phyloP scores from a whole-genome alignment of 2,113 vertebrate genomes.

The Gila orcuttii region DNA sequence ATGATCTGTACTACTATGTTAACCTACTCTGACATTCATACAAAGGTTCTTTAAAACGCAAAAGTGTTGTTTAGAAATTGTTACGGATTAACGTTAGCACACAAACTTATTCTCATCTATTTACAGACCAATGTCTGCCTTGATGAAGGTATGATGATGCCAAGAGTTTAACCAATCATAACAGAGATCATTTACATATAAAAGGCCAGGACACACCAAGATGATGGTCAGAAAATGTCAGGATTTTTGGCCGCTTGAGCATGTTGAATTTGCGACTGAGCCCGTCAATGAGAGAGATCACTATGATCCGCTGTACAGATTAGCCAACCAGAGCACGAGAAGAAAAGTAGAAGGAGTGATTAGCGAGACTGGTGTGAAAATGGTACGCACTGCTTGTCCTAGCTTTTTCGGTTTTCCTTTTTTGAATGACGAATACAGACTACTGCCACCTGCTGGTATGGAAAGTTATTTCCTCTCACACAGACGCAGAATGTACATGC shows the following conservation, averaged over 20 bases:
- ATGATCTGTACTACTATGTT: not conserved
- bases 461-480: too few relatives aligned
- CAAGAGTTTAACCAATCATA: not conserved
- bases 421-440: not conserved
- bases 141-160: too few relatives aligned
- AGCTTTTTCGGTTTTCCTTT: not conserved
- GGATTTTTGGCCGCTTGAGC: too few relatives aligned
- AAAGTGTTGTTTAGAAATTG: too few relatives aligned
- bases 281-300: not conserved
- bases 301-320: not conserved
- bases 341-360: not conserved
- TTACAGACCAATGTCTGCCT: not conserved
- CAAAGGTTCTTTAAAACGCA: not conserved
- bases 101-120: not conserved
- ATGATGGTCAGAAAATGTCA: too few relatives aligned
- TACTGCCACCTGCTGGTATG: not conserved
- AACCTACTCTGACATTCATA: not conserved
- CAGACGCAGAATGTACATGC: too few relatives aligned
- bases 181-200: not conserved
- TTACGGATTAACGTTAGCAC: not conserved
- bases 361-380: not conserved
- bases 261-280: not conserved
- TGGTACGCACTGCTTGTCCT: not conserved
- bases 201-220: not conserved
- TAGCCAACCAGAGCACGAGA: not conserved